These are phyloP conservation scores for Eudyptes chrysolophus DNA, from an alignment of 2,113 vertebrate genomes.

Conservation along the genomic window DNA sequence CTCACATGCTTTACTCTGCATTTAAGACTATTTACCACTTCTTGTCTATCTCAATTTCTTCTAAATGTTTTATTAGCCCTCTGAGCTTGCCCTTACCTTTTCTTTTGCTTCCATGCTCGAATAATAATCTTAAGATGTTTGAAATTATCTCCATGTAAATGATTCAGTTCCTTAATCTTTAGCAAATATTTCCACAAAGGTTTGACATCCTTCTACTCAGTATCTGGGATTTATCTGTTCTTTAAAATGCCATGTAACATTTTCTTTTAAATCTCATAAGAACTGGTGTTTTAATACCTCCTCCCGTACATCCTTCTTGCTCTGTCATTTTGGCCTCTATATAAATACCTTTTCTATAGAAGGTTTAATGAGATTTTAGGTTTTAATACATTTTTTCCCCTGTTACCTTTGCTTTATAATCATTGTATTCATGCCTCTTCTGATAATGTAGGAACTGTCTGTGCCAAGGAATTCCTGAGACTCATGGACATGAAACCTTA, in stretches of 20 bases:
- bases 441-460: conserved; percentile 7
- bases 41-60: background rate
- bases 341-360: background rate
- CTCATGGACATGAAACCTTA: conserved; percentile 26
- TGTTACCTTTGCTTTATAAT: conserved; percentile 12
- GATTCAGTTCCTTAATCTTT: background rate
- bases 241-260: background rate
- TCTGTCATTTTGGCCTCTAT: background rate
- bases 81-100: background rate
- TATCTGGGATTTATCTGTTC: conserved; percentile 29
- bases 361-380: conserved; percentile 11
- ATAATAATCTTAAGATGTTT: background rate
- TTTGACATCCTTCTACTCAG: background rate
- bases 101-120: background rate
- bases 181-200: conserved; percentile 37
- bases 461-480: conserved; percentile 39
- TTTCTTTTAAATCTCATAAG: background rate
- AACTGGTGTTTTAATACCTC: background rate
- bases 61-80: background rate
- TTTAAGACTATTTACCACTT: background rate
- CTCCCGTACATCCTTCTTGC: background rate
- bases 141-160: background rate
- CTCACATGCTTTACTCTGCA: background rate
- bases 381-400: background rate
- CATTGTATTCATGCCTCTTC: background rate